phyloP scores from a whole-genome alignment of 1,140 invertebrate genomes.

The Dendroctonus valens region DNA sequence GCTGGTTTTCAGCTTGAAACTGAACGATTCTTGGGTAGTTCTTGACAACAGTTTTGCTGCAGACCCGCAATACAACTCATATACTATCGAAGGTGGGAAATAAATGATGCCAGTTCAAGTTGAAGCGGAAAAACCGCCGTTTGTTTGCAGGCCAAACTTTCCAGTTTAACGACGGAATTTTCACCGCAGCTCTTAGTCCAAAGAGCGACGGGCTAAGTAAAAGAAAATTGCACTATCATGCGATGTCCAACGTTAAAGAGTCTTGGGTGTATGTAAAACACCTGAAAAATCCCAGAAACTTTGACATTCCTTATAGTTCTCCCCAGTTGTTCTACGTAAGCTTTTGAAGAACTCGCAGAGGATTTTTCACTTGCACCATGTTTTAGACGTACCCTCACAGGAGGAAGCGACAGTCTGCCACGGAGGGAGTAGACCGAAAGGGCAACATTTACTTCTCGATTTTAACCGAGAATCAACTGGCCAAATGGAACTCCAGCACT shows the following conservation, averaged over 20 bases:
- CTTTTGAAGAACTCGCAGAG: neutral
- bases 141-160: conserved; percentile 5
- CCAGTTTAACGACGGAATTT: neutral
- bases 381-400: neutral
- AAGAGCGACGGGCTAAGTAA: neutral
- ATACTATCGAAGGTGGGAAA: conserved; percentile 55
- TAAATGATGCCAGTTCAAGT: neutral
- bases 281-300: neutral
- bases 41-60: conserved; percentile 69
- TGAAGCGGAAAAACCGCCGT: neutral
- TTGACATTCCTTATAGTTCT: conserved; percentile 1
- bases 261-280: conserved; percentile 8
- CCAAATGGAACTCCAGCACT: conserved; percentile 6
- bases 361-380: neutral
- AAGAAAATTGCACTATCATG: conserved; percentile 15
- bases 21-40: conserved; percentile 62
- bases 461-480: conserved; percentile 8
- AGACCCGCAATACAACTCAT: conserved; percentile 63
- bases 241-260: conserved; percentile 6
- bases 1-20: conserved; percentile 64
- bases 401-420: conserved; percentile 1
- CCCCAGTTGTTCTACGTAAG: conserved; percentile 12
- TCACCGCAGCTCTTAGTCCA: conserved; percentile 2
- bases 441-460: conserved; percentile 20
- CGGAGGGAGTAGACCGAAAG: conserved; percentile 5